Evolutionary conservation across 2,113 vertebrate species (phyloP).

Genomic region (Protomyctophum bolini): DNA sequence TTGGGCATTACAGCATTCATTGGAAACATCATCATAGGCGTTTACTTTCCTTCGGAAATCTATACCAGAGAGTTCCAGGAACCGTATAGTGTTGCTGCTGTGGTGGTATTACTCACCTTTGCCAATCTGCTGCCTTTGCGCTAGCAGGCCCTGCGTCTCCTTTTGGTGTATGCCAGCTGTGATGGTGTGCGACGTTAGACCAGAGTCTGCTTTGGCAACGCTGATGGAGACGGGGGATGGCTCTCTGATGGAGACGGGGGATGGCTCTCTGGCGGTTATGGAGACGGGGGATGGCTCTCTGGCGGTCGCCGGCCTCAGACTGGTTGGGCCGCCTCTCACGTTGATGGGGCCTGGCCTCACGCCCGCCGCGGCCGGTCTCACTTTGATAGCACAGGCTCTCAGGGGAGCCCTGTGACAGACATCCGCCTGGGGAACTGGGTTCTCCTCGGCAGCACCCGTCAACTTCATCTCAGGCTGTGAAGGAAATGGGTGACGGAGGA

Average conservation of each 20-base stretch:
- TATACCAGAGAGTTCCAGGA: too few species aligned
- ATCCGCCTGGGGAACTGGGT: slow-evolving; percentile 43
- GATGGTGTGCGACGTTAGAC: slow-evolving; percentile 23
- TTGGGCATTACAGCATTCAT: too few species aligned
- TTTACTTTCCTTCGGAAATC: too few species aligned
- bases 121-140: slow-evolving; percentile 34
- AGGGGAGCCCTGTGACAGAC: slow-evolving; percentile 63
- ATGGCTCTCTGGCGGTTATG: slow-evolving; percentile 1
- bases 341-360: slow-evolving; percentile 47
- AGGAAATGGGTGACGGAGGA: slow-evolving; percentile 44
- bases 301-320: slow-evolving; percentile 35
- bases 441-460: slow-evolving; percentile 39
- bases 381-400: slow-evolving; percentile 48
- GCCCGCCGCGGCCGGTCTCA: slow-evolving; percentile 47
- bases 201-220: slow-evolving; percentile 39
- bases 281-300: slow-evolving; percentile 13
- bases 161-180: slow-evolving; percentile 44
- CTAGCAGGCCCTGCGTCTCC: slow-evolving; percentile 44
- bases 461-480: slow-evolving; percentile 56
- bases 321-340: slow-evolving; percentile 21
- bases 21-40: too few species aligned
- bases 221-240: slow-evolving; percentile 26
- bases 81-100: background rate
- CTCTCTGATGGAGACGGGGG: too few species aligned
- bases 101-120: slow-evolving; percentile 65